phyloP scores from a whole-genome alignment of 2,888 invertebrate species.

The Choreutis nemorana region DNA sequence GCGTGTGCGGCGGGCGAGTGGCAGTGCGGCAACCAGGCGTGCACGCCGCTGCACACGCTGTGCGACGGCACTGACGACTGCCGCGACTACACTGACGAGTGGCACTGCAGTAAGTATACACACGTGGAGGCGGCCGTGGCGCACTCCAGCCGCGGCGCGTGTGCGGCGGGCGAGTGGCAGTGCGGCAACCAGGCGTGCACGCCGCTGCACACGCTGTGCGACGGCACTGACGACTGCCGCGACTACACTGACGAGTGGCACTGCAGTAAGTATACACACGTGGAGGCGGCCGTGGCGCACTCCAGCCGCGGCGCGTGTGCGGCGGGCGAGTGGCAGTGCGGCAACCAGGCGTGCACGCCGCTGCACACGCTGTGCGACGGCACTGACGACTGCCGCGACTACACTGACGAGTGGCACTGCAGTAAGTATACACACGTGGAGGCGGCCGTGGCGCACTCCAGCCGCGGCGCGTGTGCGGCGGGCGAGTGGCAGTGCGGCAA shows the following conservation, averaged over 20 bases:
- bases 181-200: slow-evolving; percentile 81
- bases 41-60: slow-evolving; percentile 70
- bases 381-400: slow-evolving; percentile 76
- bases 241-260: slow-evolving; percentile 70
- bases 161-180: slow-evolving; percentile 64
- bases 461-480: slow-evolving; percentile 28
- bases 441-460: slow-evolving; percentile 44
- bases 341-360: slow-evolving; percentile 77
- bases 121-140: slow-evolving; percentile 57
- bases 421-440: slow-evolving; percentile 50
- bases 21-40: slow-evolving; percentile 76
- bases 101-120: slow-evolving; percentile 67
- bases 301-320: slow-evolving; percentile 24
- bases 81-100: slow-evolving; percentile 72
- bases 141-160: slow-evolving; percentile 20
- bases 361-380: slow-evolving; percentile 75
- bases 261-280: slow-evolving; percentile 60
- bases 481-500: slow-evolving; percentile 74
- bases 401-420: slow-evolving; percentile 70
- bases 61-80: slow-evolving; percentile 82
- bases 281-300: slow-evolving; percentile 56
- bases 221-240: slow-evolving; percentile 78
- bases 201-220: slow-evolving; percentile 70
- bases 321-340: slow-evolving; percentile 71
- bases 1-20: slow-evolving; percentile 59